A percentile compares a stretch with the other conserved stretches of the same genome.
Conservation (phyloP, 2,797 vertebrate genomes). For the Dermochelys coriacea region DNA sequence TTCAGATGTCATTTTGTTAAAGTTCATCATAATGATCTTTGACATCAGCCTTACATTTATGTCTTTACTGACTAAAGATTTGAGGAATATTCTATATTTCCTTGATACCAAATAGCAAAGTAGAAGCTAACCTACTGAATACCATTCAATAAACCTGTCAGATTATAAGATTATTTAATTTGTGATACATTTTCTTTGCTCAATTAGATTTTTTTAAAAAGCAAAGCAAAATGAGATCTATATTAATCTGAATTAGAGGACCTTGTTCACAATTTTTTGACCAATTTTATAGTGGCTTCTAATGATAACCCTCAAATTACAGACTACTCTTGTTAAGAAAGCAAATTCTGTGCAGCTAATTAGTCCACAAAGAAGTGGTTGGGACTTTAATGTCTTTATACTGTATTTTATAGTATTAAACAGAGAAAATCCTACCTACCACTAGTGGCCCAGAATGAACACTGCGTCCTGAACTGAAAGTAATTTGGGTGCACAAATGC, state of each 20-base stretch:
- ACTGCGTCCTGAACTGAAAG: background rate
- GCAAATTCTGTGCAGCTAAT: slow-evolving; percentile 11
- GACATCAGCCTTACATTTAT: background rate
- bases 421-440: background rate
- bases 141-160: background rate
- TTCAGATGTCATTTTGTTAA: slow-evolving; percentile 30
- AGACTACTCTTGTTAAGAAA: background rate
- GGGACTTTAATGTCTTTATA: slow-evolving; percentile 10
- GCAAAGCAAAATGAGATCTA: background rate
- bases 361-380: background rate
- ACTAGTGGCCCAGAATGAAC: accelerated
- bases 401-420: background rate
- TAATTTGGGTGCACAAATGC: accelerated
- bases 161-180: background rate
- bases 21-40: slow-evolving; percentile 26
- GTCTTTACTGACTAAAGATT: background rate
- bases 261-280: background rate
- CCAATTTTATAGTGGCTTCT: background rate
- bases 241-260: slow-evolving; percentile 29
- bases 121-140: slow-evolving; percentile 5
- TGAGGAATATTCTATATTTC: slow-evolving; percentile 6
- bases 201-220: background rate
- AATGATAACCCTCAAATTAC: slow-evolving; percentile 25
- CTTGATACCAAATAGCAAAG: background rate
- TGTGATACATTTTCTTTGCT: background rate